These are phyloP conservation scores for Pseudachorutes palmiensis DNA, from an alignment of 1,140 invertebrate genomes.

Conservation along the genomic window DNA sequence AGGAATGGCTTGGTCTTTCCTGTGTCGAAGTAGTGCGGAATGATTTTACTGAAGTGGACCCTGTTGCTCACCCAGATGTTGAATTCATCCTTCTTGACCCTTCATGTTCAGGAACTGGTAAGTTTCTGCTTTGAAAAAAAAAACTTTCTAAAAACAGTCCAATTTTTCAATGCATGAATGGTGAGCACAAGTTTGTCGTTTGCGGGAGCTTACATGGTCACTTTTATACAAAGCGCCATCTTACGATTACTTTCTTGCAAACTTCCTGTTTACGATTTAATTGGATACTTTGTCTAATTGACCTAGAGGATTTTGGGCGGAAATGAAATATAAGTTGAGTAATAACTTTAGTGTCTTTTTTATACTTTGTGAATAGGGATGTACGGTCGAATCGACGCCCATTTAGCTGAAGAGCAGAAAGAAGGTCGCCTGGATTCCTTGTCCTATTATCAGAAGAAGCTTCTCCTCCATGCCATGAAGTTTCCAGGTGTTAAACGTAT, in stretches of 20 bases:
- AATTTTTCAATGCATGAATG: neutral
- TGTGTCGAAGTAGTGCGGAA: conserved; percentile 58
- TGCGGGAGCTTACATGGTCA: too few species aligned
- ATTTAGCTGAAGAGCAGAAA: conserved; percentile 41
- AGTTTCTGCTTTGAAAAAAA: conserved; percentile 33
- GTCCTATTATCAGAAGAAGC: conserved; percentile 70
- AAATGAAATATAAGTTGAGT: too few species aligned
- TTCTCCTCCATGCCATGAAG: conserved; percentile 74
- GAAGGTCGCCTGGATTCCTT: conserved; percentile 57
- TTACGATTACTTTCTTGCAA: too few species aligned
- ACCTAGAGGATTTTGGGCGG: too few species aligned
- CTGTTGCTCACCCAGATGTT: conserved; percentile 57
- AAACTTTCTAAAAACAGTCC: conserved; percentile 13
- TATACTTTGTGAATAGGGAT: conserved; percentile 48
- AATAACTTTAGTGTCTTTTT: conserved; percentile 11
- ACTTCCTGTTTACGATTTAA: too few species aligned
- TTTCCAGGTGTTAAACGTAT: conserved; percentile 77
- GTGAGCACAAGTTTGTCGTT: too few species aligned
- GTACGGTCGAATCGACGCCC: conserved; percentile 48
- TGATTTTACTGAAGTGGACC: conserved; percentile 62
- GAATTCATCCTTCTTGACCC: conserved; percentile 91
- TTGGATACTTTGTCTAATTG: too few species aligned
- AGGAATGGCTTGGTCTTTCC: conserved; percentile 53
- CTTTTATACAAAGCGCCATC: too few species aligned
- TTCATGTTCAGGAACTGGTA: conserved; percentile 89